Evolutionary conservation across 2,113 vertebrate species (phyloP), one percentile per base, ranked within the genome.

Genomic region (Macquaria australasica): DNA sequence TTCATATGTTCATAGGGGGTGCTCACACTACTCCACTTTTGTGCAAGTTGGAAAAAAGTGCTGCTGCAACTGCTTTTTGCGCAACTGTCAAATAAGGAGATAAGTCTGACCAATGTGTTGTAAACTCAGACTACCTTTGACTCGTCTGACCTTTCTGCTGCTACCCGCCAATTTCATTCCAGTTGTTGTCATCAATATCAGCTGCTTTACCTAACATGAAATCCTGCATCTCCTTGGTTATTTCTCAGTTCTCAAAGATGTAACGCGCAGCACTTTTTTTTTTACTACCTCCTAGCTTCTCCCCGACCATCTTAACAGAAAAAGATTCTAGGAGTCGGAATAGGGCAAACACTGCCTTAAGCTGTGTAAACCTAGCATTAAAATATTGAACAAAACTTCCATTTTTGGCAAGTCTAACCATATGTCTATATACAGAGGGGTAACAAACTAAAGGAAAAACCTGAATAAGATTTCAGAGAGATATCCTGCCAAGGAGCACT

Each of bases 31-130:
- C 39, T 81, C 48, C 7, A 3, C 50, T 62, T 70, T 8, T 37
- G 23, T 37, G 56, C 60, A 60, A 8, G 53, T 11, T 6, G 53
- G 53, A 60, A 43, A 58, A 20, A 67, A 15, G 53, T 21, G 74
- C 68, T 66, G 81, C 73, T 58, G 59, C 73, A 53, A 60, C n/a
- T 69, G 72, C 50, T 58, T 58, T 5, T 41, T 31, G 5, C 53
- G n/a, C n/a, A 39, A 4, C 59, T 34, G 56, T 50, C 20, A n/a
- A 51, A 39, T 11, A 4, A 55, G 25, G 8, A 43, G 53, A 21
- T 21, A 5, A 9, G 7, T 39, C 31, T 41, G 3, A 20, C 8
- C 16, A 62, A 5, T n/a, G n/a, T 34, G 37, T 37, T 66, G 23
- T 7, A 9, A 45, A 20, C 37, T 3, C 48, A 15, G 59, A 62